Percentiles rank a stretch among this genome's conserved stretches.
Conservation (phyloP, 53 echinoderm and acorn worm genomes). For the Stichopus horrens region DNA sequence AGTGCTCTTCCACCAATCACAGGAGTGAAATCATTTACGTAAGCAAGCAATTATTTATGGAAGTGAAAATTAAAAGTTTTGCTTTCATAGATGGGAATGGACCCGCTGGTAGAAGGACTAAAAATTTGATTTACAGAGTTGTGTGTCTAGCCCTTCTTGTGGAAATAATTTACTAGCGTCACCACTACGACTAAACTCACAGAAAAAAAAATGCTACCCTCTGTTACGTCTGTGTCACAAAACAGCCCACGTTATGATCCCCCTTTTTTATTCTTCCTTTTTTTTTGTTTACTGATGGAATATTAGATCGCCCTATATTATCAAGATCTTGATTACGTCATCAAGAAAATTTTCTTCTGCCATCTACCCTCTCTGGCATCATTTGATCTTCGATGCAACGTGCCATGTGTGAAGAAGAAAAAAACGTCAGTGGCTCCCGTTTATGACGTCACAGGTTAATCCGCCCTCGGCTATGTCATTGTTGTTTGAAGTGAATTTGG, state of each 20-base stretch:
- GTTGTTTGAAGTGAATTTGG: constrained; percentile 21
- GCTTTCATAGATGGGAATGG: too few relatives aligned
- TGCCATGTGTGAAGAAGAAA: neutral
- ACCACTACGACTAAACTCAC: neutral
- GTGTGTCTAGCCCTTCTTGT: too few relatives aligned
- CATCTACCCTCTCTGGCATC: neutral
- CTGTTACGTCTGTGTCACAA: neutral
- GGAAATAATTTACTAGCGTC: neutral
- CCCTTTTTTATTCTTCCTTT: too few relatives aligned
- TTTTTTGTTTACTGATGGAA: neutral
- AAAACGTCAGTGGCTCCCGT: constrained; percentile 21
- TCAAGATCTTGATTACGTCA: constrained; percentile 17
- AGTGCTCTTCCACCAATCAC: too few relatives aligned
- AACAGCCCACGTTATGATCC: neutral
- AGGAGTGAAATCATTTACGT: too few relatives aligned
- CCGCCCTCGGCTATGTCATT: constrained; percentile 17
- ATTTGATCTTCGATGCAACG: constrained; percentile 13
- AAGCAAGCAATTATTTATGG: too few relatives aligned
- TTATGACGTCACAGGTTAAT: constrained; percentile 32
- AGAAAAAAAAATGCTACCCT: neutral
- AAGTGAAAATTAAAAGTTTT: too few relatives aligned
- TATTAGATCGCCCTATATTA: constrained; percentile 12
- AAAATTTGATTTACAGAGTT: too few relatives aligned
- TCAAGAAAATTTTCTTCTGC: neutral
- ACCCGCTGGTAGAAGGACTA: too few relatives aligned